phyloP scores from a whole-genome alignment of 2,797 vertebrate genomes.

The Propithecus deckenii region DNA sequence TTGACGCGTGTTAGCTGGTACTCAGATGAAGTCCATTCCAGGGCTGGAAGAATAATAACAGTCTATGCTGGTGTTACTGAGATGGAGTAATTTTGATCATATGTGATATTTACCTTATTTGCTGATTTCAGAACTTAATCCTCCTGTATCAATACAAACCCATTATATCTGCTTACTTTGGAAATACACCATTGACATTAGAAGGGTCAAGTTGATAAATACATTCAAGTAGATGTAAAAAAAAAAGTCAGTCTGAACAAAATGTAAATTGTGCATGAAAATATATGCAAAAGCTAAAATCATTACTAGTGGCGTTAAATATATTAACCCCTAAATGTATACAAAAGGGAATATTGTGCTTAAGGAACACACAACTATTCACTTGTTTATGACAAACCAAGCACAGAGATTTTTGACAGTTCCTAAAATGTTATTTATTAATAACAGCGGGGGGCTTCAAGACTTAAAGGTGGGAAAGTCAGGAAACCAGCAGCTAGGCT shows the following conservation, averaged over 20 bases:
- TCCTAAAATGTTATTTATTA: constrained; percentile 43
- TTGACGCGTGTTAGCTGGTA: neutral
- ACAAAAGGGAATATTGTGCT: constrained; percentile 26
- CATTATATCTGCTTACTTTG: constrained; percentile 15
- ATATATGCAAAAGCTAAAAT: constrained; percentile 46
- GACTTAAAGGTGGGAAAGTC: neutral
- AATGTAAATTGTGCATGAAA: constrained; percentile 51
- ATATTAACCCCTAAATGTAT: constrained; percentile 18
- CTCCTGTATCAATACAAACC: neutral
- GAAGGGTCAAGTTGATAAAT: constrained; percentile 48
- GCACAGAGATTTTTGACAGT: neutral
- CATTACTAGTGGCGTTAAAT: constrained; percentile 17
- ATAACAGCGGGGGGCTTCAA: constrained; percentile 8
- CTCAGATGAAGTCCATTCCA: neutral
- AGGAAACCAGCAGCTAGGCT: neutral
- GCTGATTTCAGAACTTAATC: constrained; percentile 44
- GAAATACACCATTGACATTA: constrained; percentile 34
- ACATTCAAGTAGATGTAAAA: neutral
- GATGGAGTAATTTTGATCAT: neutral
- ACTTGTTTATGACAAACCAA: constrained; percentile 2
- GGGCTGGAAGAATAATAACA: neutral
- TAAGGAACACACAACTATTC: neutral
- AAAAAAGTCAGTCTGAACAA: constrained; percentile 31
- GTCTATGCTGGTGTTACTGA: neutral
- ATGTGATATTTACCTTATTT: neutral